Evolutionary conservation across 1,140 invertebrate species (phyloP).

Genomic region (Triops longicaudatus): DNA sequence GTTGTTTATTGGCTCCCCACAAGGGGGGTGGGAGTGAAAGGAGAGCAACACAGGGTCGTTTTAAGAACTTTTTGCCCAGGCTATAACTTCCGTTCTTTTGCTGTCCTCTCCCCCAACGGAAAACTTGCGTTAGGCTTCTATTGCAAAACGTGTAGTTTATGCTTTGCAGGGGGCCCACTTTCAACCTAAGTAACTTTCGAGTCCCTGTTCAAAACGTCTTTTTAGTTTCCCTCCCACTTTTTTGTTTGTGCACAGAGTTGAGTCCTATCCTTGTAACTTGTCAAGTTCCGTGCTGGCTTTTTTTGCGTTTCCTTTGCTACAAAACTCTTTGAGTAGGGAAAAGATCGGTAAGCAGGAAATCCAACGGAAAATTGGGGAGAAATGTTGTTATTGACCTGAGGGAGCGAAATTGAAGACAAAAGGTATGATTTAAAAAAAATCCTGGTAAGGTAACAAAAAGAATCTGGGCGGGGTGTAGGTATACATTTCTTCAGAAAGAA

Average conservation of each 20-base stretch:
- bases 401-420: background rate
- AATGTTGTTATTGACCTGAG: background rate
- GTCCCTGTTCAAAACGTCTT: background rate
- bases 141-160: background rate
- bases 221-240: too few relatives aligned
- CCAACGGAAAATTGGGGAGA: background rate
- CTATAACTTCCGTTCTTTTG: background rate
- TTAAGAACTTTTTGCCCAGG: too few relatives aligned
- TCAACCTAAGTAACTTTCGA: background rate
- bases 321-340: too few relatives aligned
- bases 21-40: too few relatives aligned
- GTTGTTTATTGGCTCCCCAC: too few relatives aligned
- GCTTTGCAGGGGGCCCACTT: background rate
- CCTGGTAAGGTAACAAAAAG: background rate
- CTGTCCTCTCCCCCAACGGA: background rate
- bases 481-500: background rate
- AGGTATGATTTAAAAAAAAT: too few relatives aligned
- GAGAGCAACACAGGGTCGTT: too few relatives aligned
- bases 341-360: background rate
- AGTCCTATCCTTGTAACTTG: background rate
- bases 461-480: background rate
- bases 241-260: too few relatives aligned
- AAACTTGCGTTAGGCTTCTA: background rate
- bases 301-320: background rate
- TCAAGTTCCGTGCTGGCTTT: background rate